These are phyloP conservation scores for Ceyx margarethae DNA, from an alignment of 2,113 vertebrate genomes.

Conservation along the genomic window DNA sequence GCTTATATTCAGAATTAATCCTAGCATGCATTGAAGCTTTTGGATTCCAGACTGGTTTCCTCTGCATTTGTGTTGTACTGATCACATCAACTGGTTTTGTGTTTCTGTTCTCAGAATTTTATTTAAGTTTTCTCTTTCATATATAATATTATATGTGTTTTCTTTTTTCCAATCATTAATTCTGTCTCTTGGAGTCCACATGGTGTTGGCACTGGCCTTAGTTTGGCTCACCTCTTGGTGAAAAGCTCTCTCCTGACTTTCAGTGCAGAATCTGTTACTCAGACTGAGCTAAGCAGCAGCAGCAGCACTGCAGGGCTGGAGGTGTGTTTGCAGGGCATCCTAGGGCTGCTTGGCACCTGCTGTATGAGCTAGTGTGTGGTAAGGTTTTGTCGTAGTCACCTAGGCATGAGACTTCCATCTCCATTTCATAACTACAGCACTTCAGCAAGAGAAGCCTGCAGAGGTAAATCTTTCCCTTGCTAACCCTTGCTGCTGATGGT, in stretches of 20 bases:
- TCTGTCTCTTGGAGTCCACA: background rate
- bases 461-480: background rate
- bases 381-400: background rate
- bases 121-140: background rate
- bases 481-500: background rate
- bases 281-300: background rate
- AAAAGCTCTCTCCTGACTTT: background rate
- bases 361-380: background rate
- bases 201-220: background rate
- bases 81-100: background rate
- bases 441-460: background rate
- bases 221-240: background rate
- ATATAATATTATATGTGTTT: background rate
- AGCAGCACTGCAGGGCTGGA: background rate
- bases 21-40: background rate
- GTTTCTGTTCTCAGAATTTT: background rate
- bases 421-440: background rate
- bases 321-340: background rate
- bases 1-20: conserved; percentile 18
- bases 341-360: background rate
- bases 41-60: background rate
- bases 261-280: background rate
- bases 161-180: background rate
- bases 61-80: background rate
- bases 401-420: background rate